A percentile compares a stretch with the other conserved stretches of the same genome.
These are phyloP conservation scores for Corydoras sp. DNA, from an alignment of 2,113 vertebrate species.

Conservation along the genomic window DNA sequence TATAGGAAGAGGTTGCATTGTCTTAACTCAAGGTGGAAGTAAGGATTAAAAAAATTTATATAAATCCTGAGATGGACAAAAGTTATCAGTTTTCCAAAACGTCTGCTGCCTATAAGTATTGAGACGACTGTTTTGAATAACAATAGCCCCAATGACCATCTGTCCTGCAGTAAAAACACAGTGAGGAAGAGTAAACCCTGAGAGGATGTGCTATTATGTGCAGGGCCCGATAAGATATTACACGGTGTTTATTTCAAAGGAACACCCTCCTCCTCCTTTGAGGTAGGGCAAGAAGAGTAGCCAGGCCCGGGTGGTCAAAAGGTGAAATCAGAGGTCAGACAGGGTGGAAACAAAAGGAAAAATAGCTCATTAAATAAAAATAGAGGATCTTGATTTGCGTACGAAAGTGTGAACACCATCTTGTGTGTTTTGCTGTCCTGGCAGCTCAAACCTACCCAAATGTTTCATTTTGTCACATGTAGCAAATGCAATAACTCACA, in stretches of 20 bases:
- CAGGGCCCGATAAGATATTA: conserved; percentile 24
- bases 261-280: conserved; percentile 1
- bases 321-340: conserved; percentile 35
- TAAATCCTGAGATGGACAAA: conserved; percentile 46
- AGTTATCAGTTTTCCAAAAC: conserved; percentile 49
- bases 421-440: no score
- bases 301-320: conserved; percentile 28
- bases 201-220: conserved; percentile 27
- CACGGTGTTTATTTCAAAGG: conserved; percentile 33
- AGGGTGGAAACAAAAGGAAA: conserved; percentile 12
- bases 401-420: no score
- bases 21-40: conserved; percentile 16
- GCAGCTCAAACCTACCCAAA: no score
- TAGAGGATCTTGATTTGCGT: no score
- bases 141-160: conserved; percentile 17
- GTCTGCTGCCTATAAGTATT: conserved; percentile 48
- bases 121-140: conserved; percentile 34
- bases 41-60: conserved; percentile 47
- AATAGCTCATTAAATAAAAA: no score
- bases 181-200: conserved; percentile 1
- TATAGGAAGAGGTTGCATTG: no score
- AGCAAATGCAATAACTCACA: no score
- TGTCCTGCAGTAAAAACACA: conserved; percentile 24
- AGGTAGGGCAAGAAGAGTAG: conserved; percentile 27
- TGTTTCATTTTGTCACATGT: no score